These are phyloP conservation scores for Lagopus leucura DNA, from an alignment of 2,113 vertebrate genomes.

Conservation along the genomic window DNA sequence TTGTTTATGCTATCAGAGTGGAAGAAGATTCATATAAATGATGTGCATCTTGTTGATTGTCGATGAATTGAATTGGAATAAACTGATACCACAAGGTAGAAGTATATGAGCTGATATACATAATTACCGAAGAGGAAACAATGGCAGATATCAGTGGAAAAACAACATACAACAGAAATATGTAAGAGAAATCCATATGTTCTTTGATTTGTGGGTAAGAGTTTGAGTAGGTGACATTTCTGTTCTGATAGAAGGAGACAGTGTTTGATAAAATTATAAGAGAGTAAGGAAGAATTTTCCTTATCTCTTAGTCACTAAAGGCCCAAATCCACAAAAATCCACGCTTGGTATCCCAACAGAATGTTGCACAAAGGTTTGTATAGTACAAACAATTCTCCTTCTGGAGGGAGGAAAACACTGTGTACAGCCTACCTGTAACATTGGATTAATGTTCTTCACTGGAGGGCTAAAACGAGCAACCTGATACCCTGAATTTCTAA, in stretches of 20 bases:
- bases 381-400: background rate
- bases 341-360: background rate
- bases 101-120: background rate
- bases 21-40: background rate
- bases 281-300: background rate
- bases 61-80: background rate
- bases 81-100: background rate
- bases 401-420: background rate
- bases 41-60: background rate
- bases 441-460: background rate
- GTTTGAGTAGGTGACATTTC: background rate
- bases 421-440: background rate
- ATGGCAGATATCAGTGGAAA: background rate
- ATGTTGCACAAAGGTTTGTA: background rate
- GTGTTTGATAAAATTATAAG: background rate
- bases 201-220: slow-evolving; percentile 7
- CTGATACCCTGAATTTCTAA: background rate
- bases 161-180: background rate
- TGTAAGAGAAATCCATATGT: background rate
- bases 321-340: background rate
- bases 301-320: background rate
- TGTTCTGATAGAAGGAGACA: background rate
- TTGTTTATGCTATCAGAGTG: background rate
- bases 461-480: background rate
- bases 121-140: background rate